Conservation (phyloP, 1,140 invertebrate genomes). For the Fopius arisanus region DNA sequence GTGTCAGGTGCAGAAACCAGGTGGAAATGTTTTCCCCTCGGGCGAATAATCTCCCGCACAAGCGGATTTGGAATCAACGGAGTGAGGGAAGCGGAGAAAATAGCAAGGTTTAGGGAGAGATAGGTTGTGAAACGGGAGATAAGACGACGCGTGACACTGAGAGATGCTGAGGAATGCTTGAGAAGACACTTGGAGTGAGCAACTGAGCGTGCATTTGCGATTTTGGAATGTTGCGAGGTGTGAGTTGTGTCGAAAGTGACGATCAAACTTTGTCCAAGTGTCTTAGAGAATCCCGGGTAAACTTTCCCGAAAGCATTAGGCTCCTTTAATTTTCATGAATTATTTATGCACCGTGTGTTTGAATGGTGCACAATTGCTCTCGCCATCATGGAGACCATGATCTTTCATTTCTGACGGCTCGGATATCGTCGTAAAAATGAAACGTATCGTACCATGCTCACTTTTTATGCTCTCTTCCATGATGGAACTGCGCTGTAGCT, state of each 20-base stretch:
- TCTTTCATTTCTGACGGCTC: no score
- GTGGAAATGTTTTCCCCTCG: not conserved
- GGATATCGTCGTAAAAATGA: no score
- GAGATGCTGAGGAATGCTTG: constrained; percentile 4
- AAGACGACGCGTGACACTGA: constrained; percentile 6
- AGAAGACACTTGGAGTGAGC: constrained; percentile 1
- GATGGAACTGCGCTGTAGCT: not conserved
- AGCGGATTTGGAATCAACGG: not conserved
- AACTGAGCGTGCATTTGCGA: not conserved
- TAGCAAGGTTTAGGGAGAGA: not conserved
- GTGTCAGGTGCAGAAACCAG: not conserved
- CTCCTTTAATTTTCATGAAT: not conserved
- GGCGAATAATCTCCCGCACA: not conserved
- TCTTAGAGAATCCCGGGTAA: not conserved
- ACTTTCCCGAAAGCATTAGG: not conserved
- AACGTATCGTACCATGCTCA: not conserved
- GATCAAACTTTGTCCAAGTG: constrained; percentile 1
- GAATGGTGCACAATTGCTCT: not conserved
- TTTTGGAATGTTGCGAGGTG: not conserved
- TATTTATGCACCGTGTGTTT: not conserved
- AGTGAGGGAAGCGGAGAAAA: not conserved
- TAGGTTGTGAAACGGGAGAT: not conserved
- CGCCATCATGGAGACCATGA: no score
- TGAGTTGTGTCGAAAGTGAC: not conserved
- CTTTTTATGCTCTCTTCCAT: not conserved